Conservation (phyloP, 2,797 vertebrate species). For the Aeoliscus strigatus region DNA sequence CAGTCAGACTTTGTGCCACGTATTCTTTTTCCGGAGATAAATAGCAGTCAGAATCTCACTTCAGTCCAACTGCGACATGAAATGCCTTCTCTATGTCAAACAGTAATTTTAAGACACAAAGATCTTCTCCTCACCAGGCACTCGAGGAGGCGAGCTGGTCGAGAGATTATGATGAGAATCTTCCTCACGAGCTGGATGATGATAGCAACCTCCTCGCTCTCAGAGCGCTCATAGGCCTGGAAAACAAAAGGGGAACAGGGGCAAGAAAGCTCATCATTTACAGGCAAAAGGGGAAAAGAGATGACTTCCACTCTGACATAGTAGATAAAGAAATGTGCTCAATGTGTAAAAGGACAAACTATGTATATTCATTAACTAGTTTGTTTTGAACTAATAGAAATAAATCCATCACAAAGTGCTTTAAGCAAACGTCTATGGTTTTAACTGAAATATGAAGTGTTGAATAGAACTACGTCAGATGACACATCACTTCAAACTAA, state of each 20-base stretch:
- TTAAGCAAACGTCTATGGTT: too few relatives aligned
- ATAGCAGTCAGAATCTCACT: constrained; percentile 17
- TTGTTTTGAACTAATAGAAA: neutral
- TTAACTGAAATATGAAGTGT: too few relatives aligned
- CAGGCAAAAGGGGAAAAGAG: too few relatives aligned
- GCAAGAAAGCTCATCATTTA: neutral
- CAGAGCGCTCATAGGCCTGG: constrained; percentile 90
- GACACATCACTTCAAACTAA: constrained; percentile 24
- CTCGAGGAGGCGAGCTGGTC: constrained; percentile 91
- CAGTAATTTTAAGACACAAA: constrained; percentile 29
- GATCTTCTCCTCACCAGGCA: constrained; percentile 80
- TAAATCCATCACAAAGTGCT: too few relatives aligned
- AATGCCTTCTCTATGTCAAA: neutral
- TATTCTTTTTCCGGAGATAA: neutral
- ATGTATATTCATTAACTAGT: too few relatives aligned
- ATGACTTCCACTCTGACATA: too few relatives aligned
- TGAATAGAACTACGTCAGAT: constrained; percentile 16
- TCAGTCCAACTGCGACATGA: constrained; percentile 4
- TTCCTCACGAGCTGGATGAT: constrained; percentile 89
- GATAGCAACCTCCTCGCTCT: constrained; percentile 89
- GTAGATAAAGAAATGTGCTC: too few relatives aligned
- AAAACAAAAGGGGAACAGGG: constrained; percentile 8
- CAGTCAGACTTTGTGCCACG: too few relatives aligned
- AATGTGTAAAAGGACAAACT: too few relatives aligned
- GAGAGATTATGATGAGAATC: constrained; percentile 91